A percentile compares a stretch with the other conserved stretches of the same genome.
Conservation (phyloP, 1,140 invertebrate species). For the Euura lappo region DNA sequence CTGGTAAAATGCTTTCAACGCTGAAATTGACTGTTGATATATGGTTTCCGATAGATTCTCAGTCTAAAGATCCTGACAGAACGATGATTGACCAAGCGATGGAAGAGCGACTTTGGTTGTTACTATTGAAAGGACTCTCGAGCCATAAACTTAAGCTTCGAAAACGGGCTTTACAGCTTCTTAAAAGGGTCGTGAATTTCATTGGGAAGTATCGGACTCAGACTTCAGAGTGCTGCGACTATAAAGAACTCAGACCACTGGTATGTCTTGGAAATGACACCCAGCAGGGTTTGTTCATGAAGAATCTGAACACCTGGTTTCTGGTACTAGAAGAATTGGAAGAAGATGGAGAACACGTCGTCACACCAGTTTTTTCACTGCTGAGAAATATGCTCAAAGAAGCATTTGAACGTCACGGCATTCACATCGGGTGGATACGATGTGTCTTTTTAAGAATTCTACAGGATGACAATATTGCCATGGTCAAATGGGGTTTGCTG, state of each 20-base stretch:
- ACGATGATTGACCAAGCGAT: background rate
- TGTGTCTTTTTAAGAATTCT: constrained; percentile 55
- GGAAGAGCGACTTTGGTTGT: background rate
- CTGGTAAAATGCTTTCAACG: constrained; percentile 26
- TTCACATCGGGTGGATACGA: constrained; percentile 50
- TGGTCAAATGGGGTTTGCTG: constrained; percentile 55
- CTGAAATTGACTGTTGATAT: constrained; percentile 34
- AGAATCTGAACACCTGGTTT: constrained; percentile 53
- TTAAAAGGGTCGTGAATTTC: constrained; percentile 43
- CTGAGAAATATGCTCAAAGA: constrained; percentile 43
- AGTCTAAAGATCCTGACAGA: background rate
- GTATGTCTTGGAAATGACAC: constrained; percentile 21
- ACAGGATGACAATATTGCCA: constrained; percentile 53
- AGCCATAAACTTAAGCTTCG: constrained; percentile 31
- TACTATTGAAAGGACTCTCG: background rate
- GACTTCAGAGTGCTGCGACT: background rate
- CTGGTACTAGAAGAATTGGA: constrained; percentile 64
- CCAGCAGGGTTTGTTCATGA: constrained; percentile 17
- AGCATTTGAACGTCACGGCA: constrained; percentile 32
- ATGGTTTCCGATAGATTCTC: constrained; percentile 18
- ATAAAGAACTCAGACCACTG: constrained; percentile 34
- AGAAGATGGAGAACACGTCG: constrained; percentile 68
- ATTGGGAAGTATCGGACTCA: constrained; percentile 17
- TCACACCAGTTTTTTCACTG: constrained; percentile 60
- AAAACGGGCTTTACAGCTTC: constrained; percentile 49